Conservation (phyloP, 2,797 vertebrate species). For the Odontamblyopus rebecca region DNA sequence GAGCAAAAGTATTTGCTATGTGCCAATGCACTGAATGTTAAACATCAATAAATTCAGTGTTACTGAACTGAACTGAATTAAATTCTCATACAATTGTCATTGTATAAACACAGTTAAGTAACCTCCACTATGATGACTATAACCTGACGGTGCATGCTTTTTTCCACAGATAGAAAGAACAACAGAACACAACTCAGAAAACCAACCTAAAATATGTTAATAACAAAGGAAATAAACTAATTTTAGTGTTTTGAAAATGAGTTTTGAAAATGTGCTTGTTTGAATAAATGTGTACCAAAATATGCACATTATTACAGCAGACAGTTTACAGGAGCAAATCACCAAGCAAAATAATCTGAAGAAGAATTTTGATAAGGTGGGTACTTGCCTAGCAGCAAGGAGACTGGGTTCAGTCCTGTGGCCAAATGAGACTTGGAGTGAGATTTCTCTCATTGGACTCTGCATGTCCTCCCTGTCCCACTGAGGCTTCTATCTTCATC, state of each 20-base stretch:
- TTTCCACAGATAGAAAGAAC: no score
- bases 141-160: background rate
- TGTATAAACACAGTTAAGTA: background rate
- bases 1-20: slow-evolving; percentile 24
- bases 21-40: slow-evolving; percentile 53
- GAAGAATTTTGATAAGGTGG: background rate
- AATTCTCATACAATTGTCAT: background rate
- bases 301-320: background rate
- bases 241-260: background rate
- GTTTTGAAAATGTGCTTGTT: background rate
- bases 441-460: background rate
- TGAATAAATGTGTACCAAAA: slow-evolving; percentile 2
- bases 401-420: background rate
- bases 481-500: background rate
- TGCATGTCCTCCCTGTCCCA: background rate
- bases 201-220: no score
- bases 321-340: background rate
- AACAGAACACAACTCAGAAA: no score
- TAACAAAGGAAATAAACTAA: no score
- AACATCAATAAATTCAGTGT: slow-evolving; percentile 37
- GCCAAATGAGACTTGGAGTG: background rate
- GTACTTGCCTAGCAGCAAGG: background rate
- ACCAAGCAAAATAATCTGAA: background rate
- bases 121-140: background rate
- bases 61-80: background rate